phyloP scores from a whole-genome alignment of 2,113 vertebrate species.

The Sebastes schlegelii region DNA sequence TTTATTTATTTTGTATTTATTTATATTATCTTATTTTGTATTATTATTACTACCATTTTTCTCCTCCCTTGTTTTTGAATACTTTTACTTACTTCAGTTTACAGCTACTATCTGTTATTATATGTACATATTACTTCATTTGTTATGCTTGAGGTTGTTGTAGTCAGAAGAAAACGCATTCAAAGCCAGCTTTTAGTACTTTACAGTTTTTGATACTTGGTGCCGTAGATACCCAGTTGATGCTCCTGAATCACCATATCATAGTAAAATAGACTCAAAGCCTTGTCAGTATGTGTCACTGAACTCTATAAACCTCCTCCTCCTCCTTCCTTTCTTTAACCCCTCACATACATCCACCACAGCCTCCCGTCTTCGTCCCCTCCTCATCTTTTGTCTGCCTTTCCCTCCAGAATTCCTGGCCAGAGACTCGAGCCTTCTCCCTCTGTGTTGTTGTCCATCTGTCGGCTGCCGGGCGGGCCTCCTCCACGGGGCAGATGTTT shows the following conservation, averaged over 20 bases:
- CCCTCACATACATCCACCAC: constrained; percentile 14
- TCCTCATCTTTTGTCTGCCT: constrained; percentile 70
- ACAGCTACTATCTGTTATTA: too few relatives aligned
- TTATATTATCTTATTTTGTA: too few relatives aligned
- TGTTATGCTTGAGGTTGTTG: too few relatives aligned
- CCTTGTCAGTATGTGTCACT: constrained; percentile 28
- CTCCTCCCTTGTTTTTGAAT: too few relatives aligned
- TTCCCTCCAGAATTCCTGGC: constrained; percentile 72
- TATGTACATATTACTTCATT: too few relatives aligned
- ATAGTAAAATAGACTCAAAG: background rate
- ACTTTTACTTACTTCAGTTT: too few relatives aligned
- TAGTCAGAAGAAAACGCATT: background rate
- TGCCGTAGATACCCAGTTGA: background rate
- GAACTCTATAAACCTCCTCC: constrained; percentile 45
- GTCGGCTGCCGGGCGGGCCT: constrained; percentile 52
- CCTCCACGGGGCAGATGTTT: constrained; percentile 68
- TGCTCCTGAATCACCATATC: constrained; percentile 7
- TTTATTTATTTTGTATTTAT: too few relatives aligned
- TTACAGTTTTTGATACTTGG: background rate
- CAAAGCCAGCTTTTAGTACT: background rate
- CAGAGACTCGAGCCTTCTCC: constrained; percentile 56
- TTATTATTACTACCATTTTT: too few relatives aligned
- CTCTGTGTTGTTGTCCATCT: constrained; percentile 73
- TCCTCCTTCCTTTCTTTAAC: constrained; percentile 48
- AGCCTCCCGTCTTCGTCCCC: constrained; percentile 43